These are phyloP conservation scores for Nomada lathburiana DNA, from an alignment of 2,888 invertebrate genomes.

Conservation along the genomic window DNA sequence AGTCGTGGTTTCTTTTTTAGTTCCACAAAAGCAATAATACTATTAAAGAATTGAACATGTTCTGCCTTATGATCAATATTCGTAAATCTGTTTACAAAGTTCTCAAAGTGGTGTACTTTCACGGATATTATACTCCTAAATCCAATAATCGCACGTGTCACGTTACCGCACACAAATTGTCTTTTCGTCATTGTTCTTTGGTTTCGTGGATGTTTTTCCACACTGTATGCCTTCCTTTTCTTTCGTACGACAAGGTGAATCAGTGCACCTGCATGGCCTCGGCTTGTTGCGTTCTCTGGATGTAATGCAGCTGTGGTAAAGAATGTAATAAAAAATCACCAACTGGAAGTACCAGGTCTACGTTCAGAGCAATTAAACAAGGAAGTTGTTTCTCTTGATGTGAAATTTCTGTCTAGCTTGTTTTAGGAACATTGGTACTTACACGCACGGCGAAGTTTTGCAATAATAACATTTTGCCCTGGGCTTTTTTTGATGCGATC, in stretches of 20 bases:
- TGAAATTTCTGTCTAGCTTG: background rate
- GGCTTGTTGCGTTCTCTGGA: constrained; percentile 51
- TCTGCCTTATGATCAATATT: too few species aligned
- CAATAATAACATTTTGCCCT: constrained; percentile 78
- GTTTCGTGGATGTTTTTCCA: constrained; percentile 49
- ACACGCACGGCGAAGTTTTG: constrained; percentile 77
- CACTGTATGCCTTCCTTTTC: constrained; percentile 48
- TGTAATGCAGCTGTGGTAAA: constrained; percentile 59
- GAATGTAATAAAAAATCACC: constrained; percentile 58
- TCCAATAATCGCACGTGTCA: constrained; percentile 14
- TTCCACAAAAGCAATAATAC: too few species aligned
- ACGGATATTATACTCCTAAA: background rate
- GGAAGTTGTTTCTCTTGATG: constrained; percentile 5
- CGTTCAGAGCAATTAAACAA: constrained; percentile 19
- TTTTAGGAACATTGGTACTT: constrained; percentile 19
- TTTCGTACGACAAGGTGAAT: constrained; percentile 58
- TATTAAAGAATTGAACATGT: too few species aligned
- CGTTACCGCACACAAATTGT: constrained; percentile 38
- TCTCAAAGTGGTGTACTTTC: too few species aligned
- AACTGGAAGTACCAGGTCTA: constrained; percentile 44
- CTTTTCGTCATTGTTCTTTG: constrained; percentile 49
- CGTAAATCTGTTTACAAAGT: too few species aligned
- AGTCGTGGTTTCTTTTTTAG: background rate
- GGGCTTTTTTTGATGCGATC: constrained; percentile 60
- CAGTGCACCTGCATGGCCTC: constrained; percentile 67